A percentile compares a stretch with the other conserved stretches of the same genome.
phyloP scores from a whole-genome alignment of 2,113 vertebrate species.

The human region DNA sequence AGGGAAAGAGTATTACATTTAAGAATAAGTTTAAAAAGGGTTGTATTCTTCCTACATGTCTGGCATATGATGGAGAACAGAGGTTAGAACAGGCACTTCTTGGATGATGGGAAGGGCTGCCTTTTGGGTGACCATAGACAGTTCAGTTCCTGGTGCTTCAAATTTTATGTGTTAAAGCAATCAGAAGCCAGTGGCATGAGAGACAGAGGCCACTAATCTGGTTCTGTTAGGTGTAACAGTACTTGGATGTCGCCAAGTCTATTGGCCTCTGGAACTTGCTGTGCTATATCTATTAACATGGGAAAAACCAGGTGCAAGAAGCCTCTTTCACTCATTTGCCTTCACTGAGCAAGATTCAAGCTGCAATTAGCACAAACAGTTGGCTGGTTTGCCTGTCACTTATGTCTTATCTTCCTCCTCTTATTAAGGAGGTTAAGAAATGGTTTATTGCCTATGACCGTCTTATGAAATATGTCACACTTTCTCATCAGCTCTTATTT shows the following conservation, averaged over 20 bases:
- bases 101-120: not conserved
- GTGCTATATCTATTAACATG: not conserved
- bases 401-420: not conserved
- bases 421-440: not conserved
- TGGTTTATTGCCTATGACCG: not conserved
- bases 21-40: not conserved
- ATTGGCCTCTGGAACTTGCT: not conserved
- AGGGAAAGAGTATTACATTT: not conserved
- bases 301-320: not conserved
- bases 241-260: not conserved
- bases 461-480: not conserved
- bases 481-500: not conserved
- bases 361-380: not conserved
- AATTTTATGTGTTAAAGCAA: not conserved
- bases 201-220: not conserved
- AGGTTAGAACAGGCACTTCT: not conserved
- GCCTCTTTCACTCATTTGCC: not conserved
- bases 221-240: not conserved
- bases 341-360: not conserved
- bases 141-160: not conserved
- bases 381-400: not conserved
- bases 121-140: not conserved
- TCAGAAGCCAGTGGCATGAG: not conserved
- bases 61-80: not conserved
- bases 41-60: not conserved